Conservation (phyloP, 2,113 vertebrate species). For the Conger conger region DNA sequence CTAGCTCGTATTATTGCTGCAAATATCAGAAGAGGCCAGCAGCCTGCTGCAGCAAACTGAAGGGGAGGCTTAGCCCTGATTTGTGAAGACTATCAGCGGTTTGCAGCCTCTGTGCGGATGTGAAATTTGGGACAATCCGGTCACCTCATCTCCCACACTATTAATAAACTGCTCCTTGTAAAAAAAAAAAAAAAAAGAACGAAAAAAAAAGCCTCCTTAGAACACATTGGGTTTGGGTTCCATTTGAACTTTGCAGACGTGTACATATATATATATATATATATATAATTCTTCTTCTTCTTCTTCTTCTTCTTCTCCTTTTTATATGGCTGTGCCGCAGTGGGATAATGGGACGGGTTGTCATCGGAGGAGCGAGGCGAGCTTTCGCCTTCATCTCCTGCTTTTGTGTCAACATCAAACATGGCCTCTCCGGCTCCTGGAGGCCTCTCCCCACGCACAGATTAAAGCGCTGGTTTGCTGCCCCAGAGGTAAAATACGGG, state of each 20-base stretch:
- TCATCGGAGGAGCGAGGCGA: conserved; percentile 13
- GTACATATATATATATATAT: neutral
- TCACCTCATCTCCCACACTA: neutral
- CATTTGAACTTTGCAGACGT: neutral
- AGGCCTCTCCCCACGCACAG: conserved; percentile 26
- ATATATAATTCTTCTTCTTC: too few species aligned
- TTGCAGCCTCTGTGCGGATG: neutral
- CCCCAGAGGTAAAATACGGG: conserved; percentile 33
- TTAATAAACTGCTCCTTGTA: neutral
- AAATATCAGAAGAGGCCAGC: neutral
- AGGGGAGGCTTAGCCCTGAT: neutral
- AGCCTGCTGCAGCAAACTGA: neutral
- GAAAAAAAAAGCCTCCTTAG: too few species aligned
- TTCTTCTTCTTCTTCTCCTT: too few species aligned
- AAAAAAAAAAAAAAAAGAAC: too few species aligned
- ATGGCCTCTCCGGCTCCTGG: conserved; percentile 32
- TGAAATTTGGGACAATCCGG: neutral
- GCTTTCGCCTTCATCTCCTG: conserved; percentile 33
- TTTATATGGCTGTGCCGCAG: neutral
- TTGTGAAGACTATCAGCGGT: neutral
- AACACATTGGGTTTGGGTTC: neutral
- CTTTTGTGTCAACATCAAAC: conserved; percentile 42
- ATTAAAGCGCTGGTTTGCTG: conserved; percentile 39
- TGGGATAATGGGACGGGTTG: neutral
- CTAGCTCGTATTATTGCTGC: neutral